Evolutionary conservation across 2,797 vertebrate species (phyloP), one percentile per base, ranked within the genome.

Genomic region (Hydrolagus colliei): DNA sequence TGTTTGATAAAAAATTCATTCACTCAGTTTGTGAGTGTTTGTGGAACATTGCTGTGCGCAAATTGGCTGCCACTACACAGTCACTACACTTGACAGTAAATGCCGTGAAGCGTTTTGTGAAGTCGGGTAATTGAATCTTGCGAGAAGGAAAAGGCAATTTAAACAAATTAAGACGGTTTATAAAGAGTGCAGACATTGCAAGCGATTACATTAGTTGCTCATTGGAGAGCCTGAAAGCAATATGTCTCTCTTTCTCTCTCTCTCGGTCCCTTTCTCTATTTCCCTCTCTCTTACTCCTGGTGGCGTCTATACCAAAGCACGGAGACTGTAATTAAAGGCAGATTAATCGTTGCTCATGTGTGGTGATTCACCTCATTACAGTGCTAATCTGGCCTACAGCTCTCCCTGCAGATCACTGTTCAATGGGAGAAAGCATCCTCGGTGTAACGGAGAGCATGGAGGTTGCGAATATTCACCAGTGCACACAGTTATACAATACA

Each of bases 251-350:
- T 52, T 6, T 52, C 41, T 52, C 41, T 52, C 41, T 52, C 41
- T 52, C 41, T 52, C 27, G 27, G 0, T 27, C 27, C 27, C 27
- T 27, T 27, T 27, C 27, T 27, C 27, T 62, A 52, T 52, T 6
- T 52, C 41, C 6, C 41, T 52, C 41, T 52, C 41, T 52, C 41
- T 52, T 6, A 1, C 14, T 84, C 22, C 85, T 52, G 32, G 86
- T 72, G 73, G 67, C 18, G 32, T 62, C 65, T 86, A 84, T 62
- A 85, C 41, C 73, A 68, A 16, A 65, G 65, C 76, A 86, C 80
- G n/a, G 86, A 86, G 73, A 71, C 79, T 86, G 77, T 87, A 85
- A 87, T 87, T 87, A 87, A 87, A 87, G 78, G 86, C 78, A 87
- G 87, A 87, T 87, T 86, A 87, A 73, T 85, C 77, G 41, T 86